Evolutionary conservation across 2,888 invertebrate genomes (phyloP).

Genomic region (Clistopyga incitator): DNA sequence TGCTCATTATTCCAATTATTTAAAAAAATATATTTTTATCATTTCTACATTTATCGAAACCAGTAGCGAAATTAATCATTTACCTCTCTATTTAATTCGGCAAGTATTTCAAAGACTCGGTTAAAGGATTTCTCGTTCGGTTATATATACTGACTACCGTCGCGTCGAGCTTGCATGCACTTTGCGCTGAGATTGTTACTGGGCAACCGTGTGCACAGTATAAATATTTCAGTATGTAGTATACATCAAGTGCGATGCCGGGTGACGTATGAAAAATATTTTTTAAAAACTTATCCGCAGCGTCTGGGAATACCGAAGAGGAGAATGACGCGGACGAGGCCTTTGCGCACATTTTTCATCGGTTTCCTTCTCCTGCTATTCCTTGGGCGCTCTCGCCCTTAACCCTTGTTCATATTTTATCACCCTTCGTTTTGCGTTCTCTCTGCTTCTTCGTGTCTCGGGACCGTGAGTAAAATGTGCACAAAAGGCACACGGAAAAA

Average conservation of each 20-base stretch:
- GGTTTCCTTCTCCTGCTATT: conserved; percentile 30
- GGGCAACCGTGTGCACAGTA: too few species aligned
- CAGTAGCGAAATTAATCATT: too few species aligned
- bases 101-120: too few species aligned
- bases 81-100: too few species aligned
- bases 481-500: too few species aligned
- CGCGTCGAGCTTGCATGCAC: background rate
- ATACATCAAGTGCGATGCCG: background rate
- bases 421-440: conserved; percentile 29
- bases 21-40: too few species aligned
- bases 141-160: conserved; percentile 49
- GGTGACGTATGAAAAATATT: conserved; percentile 22
- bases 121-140: conserved; percentile 40
- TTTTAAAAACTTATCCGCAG: background rate
- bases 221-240: too few species aligned
- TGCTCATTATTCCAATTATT: too few species aligned
- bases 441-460: conserved; percentile 11
- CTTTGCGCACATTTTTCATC: conserved; percentile 42
- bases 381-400: conserved; percentile 38
- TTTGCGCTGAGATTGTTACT: too few species aligned
- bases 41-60: too few species aligned
- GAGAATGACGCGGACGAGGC: conserved; percentile 36
- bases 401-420: conserved; percentile 31
- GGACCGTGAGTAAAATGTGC: conserved; percentile 2
- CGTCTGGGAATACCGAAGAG: conserved; percentile 10